A percentile compares a stretch with the other conserved stretches of the same genome.
These are phyloP conservation scores for Epizoanthus ramosus DNA, from an alignment of 92 coral and sea anemone genomes.

Conservation along the genomic window DNA sequence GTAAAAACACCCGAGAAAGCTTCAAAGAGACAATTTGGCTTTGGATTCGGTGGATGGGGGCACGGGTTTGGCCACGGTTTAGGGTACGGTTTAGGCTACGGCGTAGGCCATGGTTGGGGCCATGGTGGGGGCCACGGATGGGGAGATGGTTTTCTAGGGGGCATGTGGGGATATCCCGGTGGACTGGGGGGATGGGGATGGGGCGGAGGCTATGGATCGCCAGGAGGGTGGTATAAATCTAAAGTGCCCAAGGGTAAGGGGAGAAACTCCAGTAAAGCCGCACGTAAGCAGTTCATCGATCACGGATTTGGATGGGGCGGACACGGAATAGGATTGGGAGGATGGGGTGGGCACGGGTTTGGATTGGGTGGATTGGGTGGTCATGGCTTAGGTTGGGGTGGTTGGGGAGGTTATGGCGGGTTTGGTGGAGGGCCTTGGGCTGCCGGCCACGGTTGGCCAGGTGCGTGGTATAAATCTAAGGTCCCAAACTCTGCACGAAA, in stretches of 20 bases:
- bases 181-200: constrained; percentile 33
- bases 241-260: constrained; percentile 49
- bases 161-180: constrained; percentile 45
- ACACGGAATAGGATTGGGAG: constrained; percentile 45
- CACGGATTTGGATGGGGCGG: constrained; percentile 62
- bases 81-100: constrained; percentile 62
- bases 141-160: constrained; percentile 55
- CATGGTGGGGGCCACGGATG: constrained; percentile 49
- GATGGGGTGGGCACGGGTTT: constrained; percentile 53
- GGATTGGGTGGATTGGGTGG: constrained; percentile 61
- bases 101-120: constrained; percentile 11
- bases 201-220: constrained; percentile 57
- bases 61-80: constrained; percentile 74
- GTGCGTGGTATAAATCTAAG: constrained; percentile 78
- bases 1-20: constrained; percentile 34
- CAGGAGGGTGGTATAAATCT: constrained; percentile 55
- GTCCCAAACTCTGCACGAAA: constrained; percentile 42
- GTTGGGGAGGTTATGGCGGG: constrained; percentile 48
- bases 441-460: constrained; percentile 84
- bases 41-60: constrained; percentile 34
- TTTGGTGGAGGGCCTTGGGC: constrained; percentile 65
- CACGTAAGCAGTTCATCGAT: constrained; percentile 64
- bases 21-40: constrained; percentile 56
- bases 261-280: constrained; percentile 4
- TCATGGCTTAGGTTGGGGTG: constrained; percentile 31